Evolutionary conservation across 2,888 invertebrate species (phyloP), one percentile per base, ranked within the genome.

Genomic region (Argyresthia albistria): DNA sequence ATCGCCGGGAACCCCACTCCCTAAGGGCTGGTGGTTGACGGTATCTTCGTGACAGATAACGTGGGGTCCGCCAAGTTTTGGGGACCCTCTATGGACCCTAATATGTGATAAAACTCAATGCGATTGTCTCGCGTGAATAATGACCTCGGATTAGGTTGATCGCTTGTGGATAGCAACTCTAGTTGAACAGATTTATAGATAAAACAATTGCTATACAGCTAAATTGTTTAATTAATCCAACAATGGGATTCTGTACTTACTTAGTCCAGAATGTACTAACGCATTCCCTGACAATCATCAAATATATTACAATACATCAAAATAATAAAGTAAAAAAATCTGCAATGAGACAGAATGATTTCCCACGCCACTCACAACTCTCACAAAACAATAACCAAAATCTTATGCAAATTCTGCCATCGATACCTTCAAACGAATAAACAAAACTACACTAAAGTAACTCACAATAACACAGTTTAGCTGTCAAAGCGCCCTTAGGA

Each of bases 71-170:
- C 25, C 25, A 25, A 25, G 25, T 25, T 25, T 25, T 25, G 25
- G 25, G 59, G 61, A 68, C 70, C 73, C 71, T 65, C 60, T 25
- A 25, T 59, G 62, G 60, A 39, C 39, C 65, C 58, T 81, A 81
- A 84, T 81, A 81, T 76, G 80, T 83, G 82, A 82, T 82, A 84
- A 83, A 79, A 76, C 78, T 75, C 67, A 69, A 73, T 69, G 71
- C 73, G 70, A 80, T 81, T 76, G 78, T 77, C 73, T 74, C 76
- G 66, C 69, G 70, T 76, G 74, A 77, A 70, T 74, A 72, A 76
- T 68, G 64, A 64, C 60, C 48, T 55, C 52, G 50, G 55, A 25
- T 25, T 25, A 25, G 25, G 25, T 55, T 53, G 9, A 46, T 43
- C 46, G 50, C 50, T 54, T 37, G 43, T 49, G 54, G 50, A 50